phyloP scores from a whole-genome alignment of 2,888 invertebrate genomes.

The Leptinotarsa peninsularis region DNA sequence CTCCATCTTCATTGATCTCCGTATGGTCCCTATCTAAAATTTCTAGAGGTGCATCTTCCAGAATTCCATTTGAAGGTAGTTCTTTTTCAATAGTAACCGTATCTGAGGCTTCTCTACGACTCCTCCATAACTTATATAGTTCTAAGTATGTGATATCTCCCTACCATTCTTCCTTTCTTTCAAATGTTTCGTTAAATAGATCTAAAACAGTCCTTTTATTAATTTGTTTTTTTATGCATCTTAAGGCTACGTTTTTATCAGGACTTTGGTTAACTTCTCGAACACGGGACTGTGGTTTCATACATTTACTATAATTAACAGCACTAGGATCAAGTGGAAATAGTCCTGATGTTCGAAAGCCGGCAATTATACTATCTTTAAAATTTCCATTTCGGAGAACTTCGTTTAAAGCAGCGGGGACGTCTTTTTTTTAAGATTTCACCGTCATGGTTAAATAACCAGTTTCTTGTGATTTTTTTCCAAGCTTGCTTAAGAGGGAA shows the following conservation, averaged over 20 bases:
- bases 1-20: slow-evolving; percentile 7
- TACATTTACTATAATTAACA: slow-evolving; percentile 1
- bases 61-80: slow-evolving; percentile 19
- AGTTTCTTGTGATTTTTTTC: too few species aligned
- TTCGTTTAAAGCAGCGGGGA: neutral
- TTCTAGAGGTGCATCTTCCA: slow-evolving; percentile 18
- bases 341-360: neutral
- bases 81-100: slow-evolving; percentile 1
- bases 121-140: slow-evolving; percentile 21
- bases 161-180: slow-evolving; percentile 11
- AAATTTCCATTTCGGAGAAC: neutral
- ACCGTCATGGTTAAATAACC: neutral
- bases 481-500: neutral
- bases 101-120: slow-evolving; percentile 18
- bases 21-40: slow-evolving; percentile 8
- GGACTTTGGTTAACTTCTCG: too few species aligned
- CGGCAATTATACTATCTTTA: neutral
- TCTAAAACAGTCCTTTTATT: too few species aligned
- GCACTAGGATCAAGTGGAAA: neutral
- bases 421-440: neutral
- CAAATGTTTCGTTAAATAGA: too few species aligned
- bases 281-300: neutral
- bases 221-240: too few species aligned
- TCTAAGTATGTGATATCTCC: slow-evolving; percentile 11
- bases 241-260: too few species aligned